Evolutionary conservation across 2,797 vertebrate genomes (phyloP).

Genomic region (Hippoglossus hippoglossus): DNA sequence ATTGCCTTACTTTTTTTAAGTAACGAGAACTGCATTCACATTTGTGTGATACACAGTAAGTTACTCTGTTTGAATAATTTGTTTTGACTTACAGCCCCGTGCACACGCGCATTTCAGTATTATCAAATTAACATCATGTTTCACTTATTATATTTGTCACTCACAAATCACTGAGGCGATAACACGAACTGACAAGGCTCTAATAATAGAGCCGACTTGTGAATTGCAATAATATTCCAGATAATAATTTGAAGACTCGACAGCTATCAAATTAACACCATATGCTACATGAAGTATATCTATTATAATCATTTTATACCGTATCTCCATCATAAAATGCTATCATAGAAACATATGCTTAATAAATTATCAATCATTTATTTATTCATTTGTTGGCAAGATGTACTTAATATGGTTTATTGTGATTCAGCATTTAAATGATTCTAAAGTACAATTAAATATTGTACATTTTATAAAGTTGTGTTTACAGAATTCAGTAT

Average conservation of each 20-base stretch:
- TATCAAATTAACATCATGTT: constrained; percentile 1
- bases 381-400: neutral
- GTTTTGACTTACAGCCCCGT: neutral
- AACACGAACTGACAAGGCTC: neutral
- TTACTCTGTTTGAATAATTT: constrained; percentile 1
- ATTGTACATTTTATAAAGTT: neutral
- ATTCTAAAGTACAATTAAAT: neutral
- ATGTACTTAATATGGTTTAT: neutral
- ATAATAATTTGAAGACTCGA: neutral
- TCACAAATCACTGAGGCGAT: constrained; percentile 7
- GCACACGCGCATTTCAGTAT: neutral
- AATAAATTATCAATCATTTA: neutral
- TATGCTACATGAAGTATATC: neutral
- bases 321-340: neutral
- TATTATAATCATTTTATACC: too few relatives aligned
- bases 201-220: neutral
- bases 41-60: neutral
- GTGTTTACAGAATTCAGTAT: neutral
- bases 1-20: constrained; percentile 4
- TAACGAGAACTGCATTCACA: neutral
- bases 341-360: neutral
- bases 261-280: neutral
- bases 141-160: constrained; percentile 7
- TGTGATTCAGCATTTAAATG: too few relatives aligned
- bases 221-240: constrained; percentile 6